Evolutionary conservation across 2,797 vertebrate genomes (phyloP).

Genomic region (Cottoperca gobio): DNA sequence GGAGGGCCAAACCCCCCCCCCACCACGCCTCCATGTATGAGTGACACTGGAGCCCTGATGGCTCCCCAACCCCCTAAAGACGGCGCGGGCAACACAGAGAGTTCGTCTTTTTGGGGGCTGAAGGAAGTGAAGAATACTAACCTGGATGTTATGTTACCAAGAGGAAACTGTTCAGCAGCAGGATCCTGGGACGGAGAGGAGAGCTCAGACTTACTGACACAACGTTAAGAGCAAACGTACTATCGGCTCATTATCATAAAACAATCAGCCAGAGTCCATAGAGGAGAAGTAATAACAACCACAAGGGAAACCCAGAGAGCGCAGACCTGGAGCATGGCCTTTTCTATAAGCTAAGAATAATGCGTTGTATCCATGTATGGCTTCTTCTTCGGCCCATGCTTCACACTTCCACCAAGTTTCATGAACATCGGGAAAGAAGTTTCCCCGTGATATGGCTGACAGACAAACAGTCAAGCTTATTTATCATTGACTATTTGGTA

Average conservation of each 20-base stretch:
- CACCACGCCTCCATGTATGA: constrained; percentile 51
- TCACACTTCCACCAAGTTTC: too few species aligned
- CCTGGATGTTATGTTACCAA: neutral
- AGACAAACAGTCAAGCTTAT: accelerated
- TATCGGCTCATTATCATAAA: neutral
- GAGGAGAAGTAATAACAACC: neutral
- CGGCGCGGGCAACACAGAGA: constrained; percentile 37
- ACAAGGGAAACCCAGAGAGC: too few species aligned
- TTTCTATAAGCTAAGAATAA: too few species aligned
- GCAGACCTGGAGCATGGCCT: too few species aligned
- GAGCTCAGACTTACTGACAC: neutral
- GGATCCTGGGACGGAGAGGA: neutral
- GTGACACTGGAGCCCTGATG: constrained; percentile 72
- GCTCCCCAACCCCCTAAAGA: constrained; percentile 44
- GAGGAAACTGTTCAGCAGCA: constrained; percentile 10
- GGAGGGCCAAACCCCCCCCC: constrained; percentile 30
- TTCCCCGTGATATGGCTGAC: too few species aligned
- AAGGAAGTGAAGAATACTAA: constrained; percentile 1
- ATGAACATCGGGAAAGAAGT: too few species aligned
- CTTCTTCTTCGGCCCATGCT: too few species aligned
- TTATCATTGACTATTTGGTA: neutral
- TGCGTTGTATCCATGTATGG: too few species aligned
- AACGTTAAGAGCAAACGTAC: neutral
- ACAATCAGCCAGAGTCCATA: neutral
- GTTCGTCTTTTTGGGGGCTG: neutral